phyloP scores from a whole-genome alignment of 1,140 invertebrate species.

The Megathymus violae region DNA sequence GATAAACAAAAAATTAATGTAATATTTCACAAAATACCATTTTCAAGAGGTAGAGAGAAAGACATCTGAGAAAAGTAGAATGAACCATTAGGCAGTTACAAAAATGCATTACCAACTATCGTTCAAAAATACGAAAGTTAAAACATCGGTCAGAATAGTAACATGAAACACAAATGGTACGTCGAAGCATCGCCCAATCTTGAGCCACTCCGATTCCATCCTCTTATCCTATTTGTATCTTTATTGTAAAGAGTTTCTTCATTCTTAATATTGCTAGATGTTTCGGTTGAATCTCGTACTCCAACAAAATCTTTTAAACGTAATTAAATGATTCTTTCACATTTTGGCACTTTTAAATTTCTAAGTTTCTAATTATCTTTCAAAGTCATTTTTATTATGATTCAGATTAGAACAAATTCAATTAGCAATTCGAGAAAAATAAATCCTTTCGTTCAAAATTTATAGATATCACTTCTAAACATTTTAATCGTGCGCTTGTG shows the following conservation, averaged over 20 bases:
- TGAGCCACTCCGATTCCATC: constrained; percentile 33
- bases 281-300: neutral
- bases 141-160: constrained; percentile 6
- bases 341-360: no score
- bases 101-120: constrained; percentile 41
- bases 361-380: no score
- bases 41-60: constrained; percentile 6
- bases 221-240: constrained; percentile 23
- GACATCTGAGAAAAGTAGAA: constrained; percentile 20
- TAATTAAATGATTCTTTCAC: neutral
- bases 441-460: neutral
- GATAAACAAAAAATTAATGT: no score
- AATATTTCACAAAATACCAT: neutral
- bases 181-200: constrained; percentile 22
- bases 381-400: no score
- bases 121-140: constrained; percentile 22
- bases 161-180: constrained; percentile 41
- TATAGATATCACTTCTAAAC: neutral
- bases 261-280: constrained; percentile 31
- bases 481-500: neutral
- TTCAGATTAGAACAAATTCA: neutral
- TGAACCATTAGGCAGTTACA: constrained; percentile 36
- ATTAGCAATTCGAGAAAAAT: neutral
- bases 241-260: constrained; percentile 41
- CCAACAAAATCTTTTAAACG: neutral